These are phyloP conservation scores for Aleiodes leptofemur DNA, from an alignment of 2,888 invertebrate genomes.

Conservation along the genomic window DNA sequence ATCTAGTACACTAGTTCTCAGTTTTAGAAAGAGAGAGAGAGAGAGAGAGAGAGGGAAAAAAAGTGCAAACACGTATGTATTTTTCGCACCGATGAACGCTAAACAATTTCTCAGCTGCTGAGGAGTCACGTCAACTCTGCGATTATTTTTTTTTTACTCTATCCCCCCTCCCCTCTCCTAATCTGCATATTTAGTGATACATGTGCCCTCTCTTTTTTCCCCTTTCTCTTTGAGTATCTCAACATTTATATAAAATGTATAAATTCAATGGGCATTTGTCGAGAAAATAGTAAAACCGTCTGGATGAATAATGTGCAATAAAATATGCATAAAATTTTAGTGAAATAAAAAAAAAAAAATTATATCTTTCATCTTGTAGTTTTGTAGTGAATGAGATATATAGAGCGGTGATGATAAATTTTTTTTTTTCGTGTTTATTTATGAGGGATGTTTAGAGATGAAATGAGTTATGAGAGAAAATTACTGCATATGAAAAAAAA, in stretches of 20 bases:
- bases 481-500: no score
- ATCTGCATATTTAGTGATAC: no score
- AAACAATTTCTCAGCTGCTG: conserved; percentile 51
- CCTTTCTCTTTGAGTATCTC: conserved; percentile 21
- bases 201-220: no score
- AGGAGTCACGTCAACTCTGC: conserved; percentile 28
- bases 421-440: no score
- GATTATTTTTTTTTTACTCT: conserved; percentile 32
- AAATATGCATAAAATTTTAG: conserved; percentile 3
- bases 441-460: no score
- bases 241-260: background rate
- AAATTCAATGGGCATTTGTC: background rate
- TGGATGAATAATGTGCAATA: background rate
- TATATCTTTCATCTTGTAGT: background rate
- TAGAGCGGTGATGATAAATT: no score
- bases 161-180: conserved; percentile 25
- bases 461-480: no score
- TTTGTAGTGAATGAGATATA: no score
- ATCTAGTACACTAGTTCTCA: conserved; percentile 45
- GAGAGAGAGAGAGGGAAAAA: conserved; percentile 32
- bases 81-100: conserved; percentile 45
- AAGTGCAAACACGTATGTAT: conserved; percentile 34
- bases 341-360: background rate
- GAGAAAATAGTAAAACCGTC: background rate
- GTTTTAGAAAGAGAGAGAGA: conserved; percentile 35